A percentile compares a stretch with the other conserved stretches of the same genome.
Conservation (phyloP, 2,888 invertebrate species). For the Nemapogon koenigi region DNA sequence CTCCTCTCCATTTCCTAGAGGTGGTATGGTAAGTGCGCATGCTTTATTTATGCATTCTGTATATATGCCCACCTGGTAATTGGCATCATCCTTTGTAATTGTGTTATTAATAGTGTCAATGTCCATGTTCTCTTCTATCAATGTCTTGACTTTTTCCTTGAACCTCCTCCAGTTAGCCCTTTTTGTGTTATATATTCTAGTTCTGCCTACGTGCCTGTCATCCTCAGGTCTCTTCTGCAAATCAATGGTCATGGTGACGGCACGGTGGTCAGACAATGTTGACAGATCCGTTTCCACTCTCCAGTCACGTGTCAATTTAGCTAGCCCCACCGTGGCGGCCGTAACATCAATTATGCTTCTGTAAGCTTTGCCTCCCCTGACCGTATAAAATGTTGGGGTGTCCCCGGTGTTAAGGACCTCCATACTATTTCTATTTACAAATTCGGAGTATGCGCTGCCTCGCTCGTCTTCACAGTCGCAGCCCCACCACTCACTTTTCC, state of each 20-base stretch:
- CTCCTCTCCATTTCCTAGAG: too few relatives aligned
- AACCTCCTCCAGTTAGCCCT: slow-evolving; percentile 12
- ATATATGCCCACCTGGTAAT: too few relatives aligned
- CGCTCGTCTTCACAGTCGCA: slow-evolving; percentile 4
- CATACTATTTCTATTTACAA: slow-evolving; percentile 4
- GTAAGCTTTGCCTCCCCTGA: slow-evolving; percentile 2
- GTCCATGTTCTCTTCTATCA: slow-evolving; percentile 1
- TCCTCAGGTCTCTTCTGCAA: slow-evolving; percentile 4
- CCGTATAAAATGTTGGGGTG: slow-evolving; percentile 16
- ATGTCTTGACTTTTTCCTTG: neutral
- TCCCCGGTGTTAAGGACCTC: slow-evolving; percentile 15
- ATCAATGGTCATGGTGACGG: slow-evolving; percentile 15
- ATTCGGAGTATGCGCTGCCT: slow-evolving; percentile 9
- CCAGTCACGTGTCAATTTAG: slow-evolving; percentile 14
- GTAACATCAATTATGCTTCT: slow-evolving; percentile 15
- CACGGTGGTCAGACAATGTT: slow-evolving; percentile 18
- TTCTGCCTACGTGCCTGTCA: slow-evolving; percentile 2
- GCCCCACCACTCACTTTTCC: slow-evolving; percentile 11
- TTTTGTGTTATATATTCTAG: slow-evolving; percentile 18
- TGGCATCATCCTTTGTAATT: neutral
- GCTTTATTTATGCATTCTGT: too few relatives aligned
- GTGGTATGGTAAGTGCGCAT: too few relatives aligned
- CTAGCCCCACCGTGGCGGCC: slow-evolving; percentile 8
- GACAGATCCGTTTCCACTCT: slow-evolving; percentile 13
- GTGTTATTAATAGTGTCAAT: neutral